These are phyloP conservation scores for Blastobasis adustella DNA, from an alignment of 2,888 invertebrate genomes.

Conservation along the genomic window DNA sequence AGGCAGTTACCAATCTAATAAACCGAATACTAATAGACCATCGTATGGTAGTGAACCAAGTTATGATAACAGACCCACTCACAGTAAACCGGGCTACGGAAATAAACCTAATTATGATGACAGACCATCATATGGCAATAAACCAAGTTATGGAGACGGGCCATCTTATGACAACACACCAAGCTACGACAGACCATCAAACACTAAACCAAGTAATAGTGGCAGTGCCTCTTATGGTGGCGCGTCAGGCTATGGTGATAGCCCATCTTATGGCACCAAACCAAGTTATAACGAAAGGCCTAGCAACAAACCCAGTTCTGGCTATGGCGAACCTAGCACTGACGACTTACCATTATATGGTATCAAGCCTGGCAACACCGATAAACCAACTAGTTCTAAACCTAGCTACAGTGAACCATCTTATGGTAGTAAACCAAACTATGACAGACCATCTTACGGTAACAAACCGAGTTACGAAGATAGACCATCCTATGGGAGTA, in stretches of 20 bases:
- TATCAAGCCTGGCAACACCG: conserved; percentile 6
- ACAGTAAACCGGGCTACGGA: conserved; percentile 15
- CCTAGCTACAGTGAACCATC: conserved; percentile 14
- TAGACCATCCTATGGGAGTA: conserved; percentile 1
- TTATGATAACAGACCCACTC: conserved; percentile 8
- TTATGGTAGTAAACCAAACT: conserved; percentile 7
- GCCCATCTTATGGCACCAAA: conserved; percentile 5
- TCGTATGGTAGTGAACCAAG: conserved; percentile 2
- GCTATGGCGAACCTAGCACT: conserved; percentile 5
- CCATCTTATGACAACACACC: conserved; percentile 20
- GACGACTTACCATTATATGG: conserved; percentile 8
- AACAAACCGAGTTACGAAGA: conserved; percentile 15
- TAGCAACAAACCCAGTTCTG: conserved; percentile 5
- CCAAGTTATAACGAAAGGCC: background rate
- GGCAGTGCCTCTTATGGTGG: too few relatives aligned
- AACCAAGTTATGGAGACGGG: conserved; percentile 4
- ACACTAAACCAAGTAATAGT: too few relatives aligned
- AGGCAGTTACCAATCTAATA: conserved; percentile 15
- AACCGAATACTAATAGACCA: conserved; percentile 3
- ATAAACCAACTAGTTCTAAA: conserved; percentile 12
- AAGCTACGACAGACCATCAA: conserved; percentile 1
- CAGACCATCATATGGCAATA: background rate
- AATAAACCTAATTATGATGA: conserved; percentile 3
- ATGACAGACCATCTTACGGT: conserved; percentile 16
- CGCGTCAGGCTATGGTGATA: background rate